Evolutionary conservation across 2,113 vertebrate species (phyloP), one percentile per base, ranked within the genome.

Genomic region (Narcine bancroftii): DNA sequence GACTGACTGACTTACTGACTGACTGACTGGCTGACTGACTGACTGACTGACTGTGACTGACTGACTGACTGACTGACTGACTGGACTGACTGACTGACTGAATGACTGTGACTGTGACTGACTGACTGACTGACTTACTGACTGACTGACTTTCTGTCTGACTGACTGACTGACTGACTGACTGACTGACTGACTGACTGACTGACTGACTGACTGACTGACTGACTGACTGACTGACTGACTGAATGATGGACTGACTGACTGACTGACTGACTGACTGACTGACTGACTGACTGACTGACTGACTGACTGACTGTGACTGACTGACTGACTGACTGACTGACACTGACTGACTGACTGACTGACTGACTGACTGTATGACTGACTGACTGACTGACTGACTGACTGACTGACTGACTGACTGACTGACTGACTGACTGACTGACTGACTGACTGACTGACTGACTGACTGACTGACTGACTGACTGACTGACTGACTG

Each of bases 101-200:
- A 91, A 36, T 91, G 87, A 91, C 87, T 91, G 87, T n/a, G n/a
- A n/a, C n/a, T n/a, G n/a, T 91, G 36, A 91, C 87, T 91, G 87
- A 91, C 87, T 91, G 87, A 45, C 87, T 91, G 36, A 91, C 6
- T 91, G 87, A 45, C 87, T 91, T 6, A 45, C 6, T 91, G 36
- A 91, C 87, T 91, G 87, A 91, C 87, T 91, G 87, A 45, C n/a
- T n/a, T n/a, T n/a, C n/a, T n/a, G n/a, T n/a, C n/a, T n/a, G n/a
- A n/a, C n/a, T n/a, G n/a, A n/a, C 87, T 91, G 36, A 91, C 87
- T 91, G 87, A 60, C 56, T 60, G 56, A 60, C 5, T 60, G 56
- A 60, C 56, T 60, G 56, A 60, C 5, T 60, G 56, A 60, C 56
- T 60, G 56, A 60, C 56, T 60, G 56, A 60, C 5, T 60, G 56